Evolutionary conservation across 64 coral and sea anemone genomes (phyloP), one percentile per base, ranked within the genome.

Genomic region (Stylophora pistillata): DNA sequence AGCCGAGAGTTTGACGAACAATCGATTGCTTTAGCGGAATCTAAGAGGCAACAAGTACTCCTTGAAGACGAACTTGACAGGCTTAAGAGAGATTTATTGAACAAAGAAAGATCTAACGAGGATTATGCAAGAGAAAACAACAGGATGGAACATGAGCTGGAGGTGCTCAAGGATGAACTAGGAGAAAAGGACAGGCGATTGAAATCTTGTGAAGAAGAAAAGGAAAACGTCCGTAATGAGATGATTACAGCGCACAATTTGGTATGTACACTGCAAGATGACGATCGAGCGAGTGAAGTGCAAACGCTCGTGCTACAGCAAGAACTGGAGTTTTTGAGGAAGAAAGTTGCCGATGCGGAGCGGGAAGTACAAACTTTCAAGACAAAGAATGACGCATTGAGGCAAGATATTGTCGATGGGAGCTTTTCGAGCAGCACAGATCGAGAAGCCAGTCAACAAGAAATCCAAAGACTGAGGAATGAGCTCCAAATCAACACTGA

Each of bases 161-260:
- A 89, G 21, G 72, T 20, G n/a, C 69, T 97, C 7, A 58, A 26
- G 30, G 61, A 56, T 32, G 57, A 92, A 54, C 53, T 92, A 65
- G 71, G 30, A 54, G 55, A 78, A 64, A 71, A 65, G 27, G 62
- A 97, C 58, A 78, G 81, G 54, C 73, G 82, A 25, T 56, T 97
- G 59, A 80, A 93, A 72, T 17, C 30, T 59, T 81, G 82, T 81
- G 87, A 81, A 65, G 88, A 90, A 53, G 91, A 97, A 56, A 97
- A 97, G 15, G 91, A 90, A 76, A 97, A 88, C 33, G 56, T 97
- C 56, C 66, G 91, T 77, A 97, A 90, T 80, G 95, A 97, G 23
- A 55, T 64, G 10, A 97, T 97, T 57, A 32, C 84, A 65, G 82
- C 91, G 9, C 95, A 97, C 56, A 97, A 97, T 71, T 58, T 87